Base-by-base conservation (phyloP, 2,888 invertebrate species). In the Campopleginae sp. region DNA sequence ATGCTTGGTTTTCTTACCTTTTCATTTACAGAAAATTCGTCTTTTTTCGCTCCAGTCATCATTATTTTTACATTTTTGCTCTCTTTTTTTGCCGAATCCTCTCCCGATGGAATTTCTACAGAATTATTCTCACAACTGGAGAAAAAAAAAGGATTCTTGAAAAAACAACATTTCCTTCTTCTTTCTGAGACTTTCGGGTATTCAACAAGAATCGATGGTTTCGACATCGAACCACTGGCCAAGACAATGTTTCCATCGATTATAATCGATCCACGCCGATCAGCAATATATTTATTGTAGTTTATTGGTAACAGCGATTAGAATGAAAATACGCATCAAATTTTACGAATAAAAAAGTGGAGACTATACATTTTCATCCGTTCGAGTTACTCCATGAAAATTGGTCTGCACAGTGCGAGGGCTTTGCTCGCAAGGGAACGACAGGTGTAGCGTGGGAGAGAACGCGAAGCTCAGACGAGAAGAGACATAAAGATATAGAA, bases 371-470 rank as follows among this genome's bases (percentile, higher is more conserved):
- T 58, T 58, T 10, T 8, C 14, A 4, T 58, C 27, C 58, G 27
- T 19, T 12, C 31, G 27, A 17, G 42, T 27, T 46, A 12, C 6
- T 44, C 17, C 7, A 54, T 58, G 42, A 19, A 42, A 42, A 42
- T 14, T 58, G 72, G 58, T 72, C 23, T 23, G 51, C 27, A 23
- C 48, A 42, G 71, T 65, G 58, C 80, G 66, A 71, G 78, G 82
- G 77, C 54, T 48, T 82, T 70, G 76, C 54, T 75, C 75, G 76
- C 65, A 66, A 76, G 88, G 88, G 87, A 90, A 90, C 91, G 92
- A 91, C 92, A 92, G 92, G 92, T 92, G 93, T 89, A 91, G 92
- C 91, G 92, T 93, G 92, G 92, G 93, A 92, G 92, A 91, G 85
- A 81, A 86, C 86, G 87, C 86, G 87, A 85, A 78, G 87, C 88